Evolutionary conservation across 2,888 invertebrate genomes (phyloP), one percentile per base, ranked within the genome.

Genomic region (Drosophila cyrtoloma): DNA sequence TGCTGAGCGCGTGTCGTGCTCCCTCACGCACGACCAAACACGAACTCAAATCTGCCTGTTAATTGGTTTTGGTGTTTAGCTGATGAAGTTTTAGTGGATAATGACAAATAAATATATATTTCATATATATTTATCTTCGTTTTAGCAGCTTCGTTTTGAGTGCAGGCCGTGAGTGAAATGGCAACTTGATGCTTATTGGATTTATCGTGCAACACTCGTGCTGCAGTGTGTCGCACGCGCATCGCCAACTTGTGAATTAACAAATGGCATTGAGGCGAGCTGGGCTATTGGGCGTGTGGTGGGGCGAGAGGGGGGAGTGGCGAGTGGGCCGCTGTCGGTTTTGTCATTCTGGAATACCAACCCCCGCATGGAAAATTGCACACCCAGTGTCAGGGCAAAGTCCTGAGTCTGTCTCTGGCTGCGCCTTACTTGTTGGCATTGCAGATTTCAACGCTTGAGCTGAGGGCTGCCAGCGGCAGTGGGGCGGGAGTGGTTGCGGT

Each of bases 371-470:
- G 60, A 72, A 72, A 72, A 72, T 56, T 70, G 78, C 71, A 69
- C 56, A 72, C 53, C 55, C 80, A 81, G 81, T 81, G 81, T 80
- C 81, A 81, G 81, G 81, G 81, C 78, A 63, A 81, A 65, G 68
- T 79, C 76, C 76, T 79, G 67, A 39, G 68, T 63, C 26, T 55
- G n/a, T 30, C 44, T 51, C 60, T 63, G 74, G 64, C 44, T 33
- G 57, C 52, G 57, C 55, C 70, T 75, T 86, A 84, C 82, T 85
- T 84, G 87, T 85, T 84, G 86, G 82, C 82, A 71, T 69, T 77
- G 86, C 78, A 73, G 78, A 85, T 86, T 85, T 86, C 83, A 86
- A 80, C 85, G 85, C 85, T 86, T 83, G 81, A 74, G 81, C 81
- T 67, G 82, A 6, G 68, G 16, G 66, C 52, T 70, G 50, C 53